Conservation (phyloP, 1,140 invertebrate genomes). For the Periplaneta americana region DNA sequence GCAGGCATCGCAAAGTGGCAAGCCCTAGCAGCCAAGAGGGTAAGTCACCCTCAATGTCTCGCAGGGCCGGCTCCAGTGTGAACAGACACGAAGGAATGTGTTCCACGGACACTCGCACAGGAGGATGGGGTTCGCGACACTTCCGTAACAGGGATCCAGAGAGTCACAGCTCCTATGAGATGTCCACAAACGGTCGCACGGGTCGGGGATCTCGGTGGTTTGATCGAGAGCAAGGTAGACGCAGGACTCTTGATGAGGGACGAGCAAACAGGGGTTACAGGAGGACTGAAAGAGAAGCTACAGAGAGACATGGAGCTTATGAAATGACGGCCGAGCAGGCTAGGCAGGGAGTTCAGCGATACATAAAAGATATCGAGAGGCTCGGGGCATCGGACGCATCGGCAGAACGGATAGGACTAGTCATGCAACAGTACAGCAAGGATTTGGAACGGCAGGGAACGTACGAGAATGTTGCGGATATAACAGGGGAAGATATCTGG, state of each 20-base stretch:
- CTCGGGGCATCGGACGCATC: background rate
- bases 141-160: background rate
- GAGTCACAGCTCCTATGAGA: background rate
- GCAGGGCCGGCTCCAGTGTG: background rate
- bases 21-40: constrained; percentile 30
- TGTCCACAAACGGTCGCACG: background rate
- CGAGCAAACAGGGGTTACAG: background rate
- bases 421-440: background rate
- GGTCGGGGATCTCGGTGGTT: background rate
- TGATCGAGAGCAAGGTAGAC: background rate
- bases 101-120: background rate
- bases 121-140: background rate
- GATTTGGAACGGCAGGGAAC: background rate
- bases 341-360: background rate
- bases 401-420: background rate
- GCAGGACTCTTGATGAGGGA: background rate
- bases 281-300: background rate
- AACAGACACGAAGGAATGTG: background rate
- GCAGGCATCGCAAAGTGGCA: constrained; percentile 65
- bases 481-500: background rate
- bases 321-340: background rate
- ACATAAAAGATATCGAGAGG: background rate
- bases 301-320: background rate
- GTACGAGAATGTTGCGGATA: background rate
- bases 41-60: constrained; percentile 12